Base-by-base conservation (phyloP, 2,113 vertebrate genomes). In the Microtus montanus region DNA sequence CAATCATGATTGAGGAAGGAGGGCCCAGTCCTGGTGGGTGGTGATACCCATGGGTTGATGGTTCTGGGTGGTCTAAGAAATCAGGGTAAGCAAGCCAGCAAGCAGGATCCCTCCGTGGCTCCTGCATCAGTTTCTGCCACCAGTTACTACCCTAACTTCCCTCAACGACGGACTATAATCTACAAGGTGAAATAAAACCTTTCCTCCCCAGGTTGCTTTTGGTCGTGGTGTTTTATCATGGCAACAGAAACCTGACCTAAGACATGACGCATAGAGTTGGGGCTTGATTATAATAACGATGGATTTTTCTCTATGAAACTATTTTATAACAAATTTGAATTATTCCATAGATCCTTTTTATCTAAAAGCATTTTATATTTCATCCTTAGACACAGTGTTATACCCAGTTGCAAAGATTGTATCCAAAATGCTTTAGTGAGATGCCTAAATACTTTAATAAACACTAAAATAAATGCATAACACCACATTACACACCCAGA, bases 401-500 rank as follows among this genome's bases (percentile, higher is more conserved):
- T n/a, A 93, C 82, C 85, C 73, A 86, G 78, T 88, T 95, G 78
- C 47, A 89, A 93, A 58, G 70, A 91, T 30, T 96, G 44, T 58
- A 93, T 83, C 88, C 7, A 38, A 82, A 77, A 44, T 63, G 30
- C 4, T 84, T 84, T 64, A 64, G 30, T 63, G 64, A 64, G 11
- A 38, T 82, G 15, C 35, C 47, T 83, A 95, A 95, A 95, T 91
- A 92, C 41, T 90, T 95, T 77, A 97, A 97, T 96, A 96, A 96
- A 96, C 94, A 38, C 33, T 94, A 78, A 95, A 95, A 95, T 41
- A 95, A 88, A 92, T 44, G 54, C 49, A 90, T 44, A 91, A 91
- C 22, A 38, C 5, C 35, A 28, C 28, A 93, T 75, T 74, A 84
- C 44, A 95, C n/a, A 88, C 14, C 35, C 41, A 95, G 83, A 87